Base-by-base conservation (phyloP, 2,888 invertebrate species). In the Xylota segnis region DNA sequence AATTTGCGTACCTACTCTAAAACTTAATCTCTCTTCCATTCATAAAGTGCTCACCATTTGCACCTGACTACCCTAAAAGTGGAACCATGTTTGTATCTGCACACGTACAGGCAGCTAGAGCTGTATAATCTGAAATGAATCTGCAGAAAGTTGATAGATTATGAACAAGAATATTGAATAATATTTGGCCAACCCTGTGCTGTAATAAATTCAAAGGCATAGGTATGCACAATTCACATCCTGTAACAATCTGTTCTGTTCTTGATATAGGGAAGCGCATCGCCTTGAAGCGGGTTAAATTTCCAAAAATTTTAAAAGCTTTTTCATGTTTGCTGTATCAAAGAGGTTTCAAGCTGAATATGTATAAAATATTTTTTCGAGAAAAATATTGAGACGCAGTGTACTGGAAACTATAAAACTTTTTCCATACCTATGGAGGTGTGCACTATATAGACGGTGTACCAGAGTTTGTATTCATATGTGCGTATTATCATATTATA, bases 271-370 rank as follows among this genome's bases (percentile, higher is more conserved):
- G 23, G 23, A 34, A 9, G 34, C 7, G 12, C 12, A 32, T 10
- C 29, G 7, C 23, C 29, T 58, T 1, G 12, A 47, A 37, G 58
- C 16, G 29, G 18, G 50, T 45, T 59, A 59, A 52, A 7, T 52
- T 61, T 61, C 61, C 23, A 23, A 6, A 50, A 52, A 52, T 52
- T 59, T 37, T 59, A 52, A 72, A 61, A 72, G 72, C 72, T 72
- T 72, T 72, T 72, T 5, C 50, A 40, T 72, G 61, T 72, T 29
- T 27, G 4, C 37, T 5, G 16, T 16, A 23, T 61, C 58, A 47
- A 37, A 34, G 34, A 18, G 34, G 47, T 47, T 71, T 50, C 37
- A 2, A 27, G 14, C 0, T 52, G 29, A 4, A 54, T 5, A 32
- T 32, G 29, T n/a, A 54, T n/a, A 27, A 4, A n/a, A 7, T 29